These are phyloP conservation scores for Fragum whitleyi DNA, from an alignment of 2,888 invertebrate genomes.

Conservation along the genomic window DNA sequence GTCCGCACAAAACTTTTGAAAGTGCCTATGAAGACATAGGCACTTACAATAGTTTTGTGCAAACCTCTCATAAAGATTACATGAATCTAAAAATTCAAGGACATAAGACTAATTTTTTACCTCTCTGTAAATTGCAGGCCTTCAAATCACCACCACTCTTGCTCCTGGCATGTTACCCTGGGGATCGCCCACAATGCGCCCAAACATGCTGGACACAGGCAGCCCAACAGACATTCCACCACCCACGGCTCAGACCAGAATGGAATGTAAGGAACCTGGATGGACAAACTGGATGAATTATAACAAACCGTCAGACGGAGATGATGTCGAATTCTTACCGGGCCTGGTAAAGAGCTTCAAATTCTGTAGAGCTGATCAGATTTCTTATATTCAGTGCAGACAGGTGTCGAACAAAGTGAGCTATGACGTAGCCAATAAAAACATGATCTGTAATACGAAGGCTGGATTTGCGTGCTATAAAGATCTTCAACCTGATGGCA, in stretches of 20 bases:
- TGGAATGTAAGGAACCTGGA: conserved; percentile 66
- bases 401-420: conserved; percentile 66
- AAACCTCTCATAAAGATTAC: no score
- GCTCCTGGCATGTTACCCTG: conserved; percentile 53
- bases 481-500: conserved; percentile 60
- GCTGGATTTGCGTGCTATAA: conserved; percentile 55
- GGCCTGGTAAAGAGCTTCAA: conserved; percentile 63
- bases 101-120: background rate
- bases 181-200: conserved; percentile 53
- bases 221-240: conserved; percentile 15
- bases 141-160: conserved; percentile 54
- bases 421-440: conserved; percentile 88
- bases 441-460: conserved; percentile 76
- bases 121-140: conserved; percentile 36
- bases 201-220: conserved; percentile 25
- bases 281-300: conserved; percentile 80
- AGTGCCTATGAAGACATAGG: no score
- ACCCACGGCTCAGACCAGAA: conserved; percentile 7
- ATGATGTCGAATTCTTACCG: conserved; percentile 70
- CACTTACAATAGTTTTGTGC: no score
- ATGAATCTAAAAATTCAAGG: no score
- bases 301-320: conserved; percentile 58
- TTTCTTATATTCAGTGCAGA: conserved; percentile 51
- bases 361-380: conserved; percentile 68
- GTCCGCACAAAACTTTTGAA: no score